Evolutionary conservation across 2,113 vertebrate species (phyloP).

Genomic region (Oreocharis arfaki): DNA sequence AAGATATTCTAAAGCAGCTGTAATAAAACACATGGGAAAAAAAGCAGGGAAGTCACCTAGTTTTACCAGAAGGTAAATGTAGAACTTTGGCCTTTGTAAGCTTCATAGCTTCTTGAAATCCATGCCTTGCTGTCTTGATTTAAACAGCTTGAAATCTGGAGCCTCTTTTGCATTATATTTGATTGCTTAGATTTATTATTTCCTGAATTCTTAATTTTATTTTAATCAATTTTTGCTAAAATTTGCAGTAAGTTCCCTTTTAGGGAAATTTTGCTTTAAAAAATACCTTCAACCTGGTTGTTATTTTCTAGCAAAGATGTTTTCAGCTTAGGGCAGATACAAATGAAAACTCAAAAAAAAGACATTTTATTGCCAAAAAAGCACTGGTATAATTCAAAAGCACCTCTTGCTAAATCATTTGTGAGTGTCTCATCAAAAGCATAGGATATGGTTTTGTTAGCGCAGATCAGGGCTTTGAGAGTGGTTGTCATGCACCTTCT

Average conservation of each 20-base stretch:
- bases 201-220: neutral
- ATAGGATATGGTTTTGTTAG: conserved; percentile 44
- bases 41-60: neutral
- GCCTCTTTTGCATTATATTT: neutral
- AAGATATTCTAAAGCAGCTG: neutral
- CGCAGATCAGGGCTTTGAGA: conserved; percentile 41
- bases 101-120: neutral
- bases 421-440: conserved; percentile 69
- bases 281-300: conserved; percentile 27
- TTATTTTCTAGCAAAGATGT: conserved; percentile 52
- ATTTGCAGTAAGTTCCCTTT: conserved; percentile 9
- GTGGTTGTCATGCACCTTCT: conserved; percentile 46
- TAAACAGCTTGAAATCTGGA: conserved; percentile 6
- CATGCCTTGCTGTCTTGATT: neutral
- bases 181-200: conserved; percentile 1
- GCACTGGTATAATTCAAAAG: conserved; percentile 69
- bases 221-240: conserved; percentile 28
- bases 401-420: conserved; percentile 59
- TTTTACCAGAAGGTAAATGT: neutral
- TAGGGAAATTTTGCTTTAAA: conserved; percentile 12
- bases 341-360: conserved; percentile 42
- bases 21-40: neutral
- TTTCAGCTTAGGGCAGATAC: conserved; percentile 48
- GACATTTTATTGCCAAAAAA: conserved; percentile 65
- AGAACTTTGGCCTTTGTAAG: neutral